Evolutionary conservation across 2,797 vertebrate genomes (phyloP), one percentile per base, ranked within the genome.

Genomic region (Smutsia gigantea): DNA sequence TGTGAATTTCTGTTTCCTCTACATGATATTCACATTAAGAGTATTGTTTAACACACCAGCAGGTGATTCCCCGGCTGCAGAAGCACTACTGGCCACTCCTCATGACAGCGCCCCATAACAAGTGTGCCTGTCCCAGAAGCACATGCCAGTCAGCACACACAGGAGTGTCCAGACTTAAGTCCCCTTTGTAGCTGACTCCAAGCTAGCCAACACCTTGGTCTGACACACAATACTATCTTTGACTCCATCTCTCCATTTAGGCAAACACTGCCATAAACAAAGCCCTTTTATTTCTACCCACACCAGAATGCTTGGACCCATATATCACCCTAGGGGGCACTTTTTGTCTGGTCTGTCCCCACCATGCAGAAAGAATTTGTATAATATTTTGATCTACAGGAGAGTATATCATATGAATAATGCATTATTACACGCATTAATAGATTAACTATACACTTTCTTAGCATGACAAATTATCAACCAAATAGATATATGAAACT

Each of bases 1-100:
- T 93, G 63, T 81, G 88, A 10, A 15, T 79, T 97, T 88, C 89
- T 97, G 59, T 93, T 98, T 98, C 85, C 61, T 93, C 81, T 81
- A 57, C 82, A 39, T 93, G 87, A 95, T 77, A 94, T 97, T 93
- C 93, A 6, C 57, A 87, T 72, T 46, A 53, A 94, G 78, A 87
- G 96, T 94, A 93, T 97, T 69, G 71, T 85, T 59, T 84, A 96
- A 93, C 0, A 90, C 42, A 90, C 5, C 7, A 81, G 55, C 34
- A 68, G 57, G 39, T 66, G 39, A 87, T 72, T 92, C 72, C 34
- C n/a, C 39, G 55, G 31, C 42, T 94, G 27, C 51, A 81, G 68
- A 83, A 59, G 5, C n/a, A 72, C 8, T 68, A 15, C 55, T 92
- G 42, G 55, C 9, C 25, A 59, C 9, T 39, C 5, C 10, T 21